Conservation (phyloP, 2,797 vertebrate genomes). For the Enteromius fasciolatus region DNA sequence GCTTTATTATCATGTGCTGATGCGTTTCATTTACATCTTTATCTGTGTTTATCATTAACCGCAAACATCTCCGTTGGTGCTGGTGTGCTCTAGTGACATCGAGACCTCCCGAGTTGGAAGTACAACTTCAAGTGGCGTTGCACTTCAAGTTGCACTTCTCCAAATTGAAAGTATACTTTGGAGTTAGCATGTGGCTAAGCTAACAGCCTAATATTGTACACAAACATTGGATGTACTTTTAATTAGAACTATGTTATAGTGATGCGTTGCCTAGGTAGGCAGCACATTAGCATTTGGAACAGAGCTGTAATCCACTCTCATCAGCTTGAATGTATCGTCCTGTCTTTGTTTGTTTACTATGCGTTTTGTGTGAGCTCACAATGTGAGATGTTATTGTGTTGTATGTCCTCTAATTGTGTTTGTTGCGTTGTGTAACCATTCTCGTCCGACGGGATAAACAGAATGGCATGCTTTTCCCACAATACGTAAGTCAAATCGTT, state of each 20-base stretch:
- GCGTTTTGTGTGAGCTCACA: conserved; percentile 46
- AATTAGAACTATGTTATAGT: background rate
- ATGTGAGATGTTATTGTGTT: conserved; percentile 53
- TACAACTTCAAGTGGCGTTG: background rate
- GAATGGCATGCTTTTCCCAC: conserved; percentile 92
- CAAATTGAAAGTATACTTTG: background rate
- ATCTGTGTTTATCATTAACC: background rate
- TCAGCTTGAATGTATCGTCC: conserved; percentile 21
- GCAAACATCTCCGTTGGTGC: background rate
- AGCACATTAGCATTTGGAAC: conserved; percentile 10
- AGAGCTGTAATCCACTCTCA: background rate
- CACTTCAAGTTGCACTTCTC: background rate
- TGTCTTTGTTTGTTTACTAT: conserved; percentile 25
- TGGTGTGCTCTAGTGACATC: background rate
- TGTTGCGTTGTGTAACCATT: conserved; percentile 89
- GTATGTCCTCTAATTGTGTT: conserved; percentile 83
- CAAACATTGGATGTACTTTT: background rate
- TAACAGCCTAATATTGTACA: background rate
- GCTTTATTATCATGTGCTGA: background rate
- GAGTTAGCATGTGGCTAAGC: background rate
- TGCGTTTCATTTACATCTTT: background rate
- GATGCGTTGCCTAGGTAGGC: background rate
- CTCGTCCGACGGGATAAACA: conserved; percentile 80
- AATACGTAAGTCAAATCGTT: conserved; percentile 88
- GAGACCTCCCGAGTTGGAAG: background rate